Base-by-base conservation (phyloP, 2,113 vertebrate species). In the Atherinomorus stipes region DNA sequence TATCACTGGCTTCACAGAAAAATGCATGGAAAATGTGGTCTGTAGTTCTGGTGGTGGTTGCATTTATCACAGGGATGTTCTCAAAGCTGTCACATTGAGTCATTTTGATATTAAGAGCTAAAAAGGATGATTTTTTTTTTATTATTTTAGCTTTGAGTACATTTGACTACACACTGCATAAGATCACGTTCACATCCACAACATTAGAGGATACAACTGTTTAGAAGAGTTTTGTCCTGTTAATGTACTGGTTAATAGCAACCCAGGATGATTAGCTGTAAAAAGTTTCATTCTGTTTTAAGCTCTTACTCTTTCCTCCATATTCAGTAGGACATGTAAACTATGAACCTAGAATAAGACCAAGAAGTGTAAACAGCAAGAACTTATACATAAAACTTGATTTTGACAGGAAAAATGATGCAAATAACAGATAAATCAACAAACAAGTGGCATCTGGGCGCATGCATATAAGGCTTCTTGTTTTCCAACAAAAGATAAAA, bases 1-100 rank as follows among this genome's bases (percentile, higher is more conserved):
- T 66, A 81, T 86, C 74, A 74, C 64, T 76, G 67, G 51, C 85
- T 75, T 87, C 75, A 85, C 80, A 78, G 69, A 81, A 87, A 88
- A 85, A 84, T 88, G 80, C 72, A 84, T 68, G 60, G 70, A 69
- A 82, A 78, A 85, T 74, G 51, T 72, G 51, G 42, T 26, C 47
- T 25, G 51, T 59, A 56, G 49, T 63, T 75, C 54, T 80, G 51
- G 23, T 52, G 23, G 70, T 62, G 50, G 60, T 74, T 64, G 52
- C 83, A 86, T 84, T 59, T 50, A 74, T 81, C 79, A 71, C n/a
- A 52, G 65, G 11, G 50, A 75, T 78, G 40, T 31, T 26, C 22
- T 74, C 38, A 67, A 23, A 51, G 66, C 75, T 80, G 77, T 78
- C 70, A 70, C 37, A 21, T 13, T 50, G 38, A 34, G 28, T 38